Conservation (phyloP, 2,888 invertebrate species). For the Palloptera scutellata region DNA sequence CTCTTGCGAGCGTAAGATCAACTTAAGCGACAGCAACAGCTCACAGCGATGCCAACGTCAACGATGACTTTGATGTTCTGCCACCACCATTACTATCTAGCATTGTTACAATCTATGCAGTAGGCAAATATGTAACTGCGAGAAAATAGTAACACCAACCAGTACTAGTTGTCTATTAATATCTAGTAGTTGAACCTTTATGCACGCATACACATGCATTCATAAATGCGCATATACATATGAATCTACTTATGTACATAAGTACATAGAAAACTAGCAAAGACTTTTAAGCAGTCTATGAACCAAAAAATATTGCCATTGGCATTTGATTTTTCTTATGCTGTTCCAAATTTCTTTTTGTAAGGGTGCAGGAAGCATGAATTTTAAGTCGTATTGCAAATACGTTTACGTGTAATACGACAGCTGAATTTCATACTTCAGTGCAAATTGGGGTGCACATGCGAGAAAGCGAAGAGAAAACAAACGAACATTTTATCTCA, state of each 20-base stretch:
- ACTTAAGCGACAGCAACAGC: not conserved
- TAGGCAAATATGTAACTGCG: not conserved
- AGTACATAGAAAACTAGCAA: not conserved
- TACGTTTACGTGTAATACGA: not conserved
- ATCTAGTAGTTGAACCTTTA: too few species aligned
- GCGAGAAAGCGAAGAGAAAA: too few species aligned
- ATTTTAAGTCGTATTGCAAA: not conserved
- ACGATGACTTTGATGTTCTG: too few species aligned
- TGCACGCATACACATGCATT: too few species aligned
- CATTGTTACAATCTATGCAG: too few species aligned
- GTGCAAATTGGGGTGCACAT: not conserved
- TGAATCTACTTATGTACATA: too few species aligned
- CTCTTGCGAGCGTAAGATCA: slow-evolving; percentile 1
- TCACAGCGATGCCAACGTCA: too few species aligned
- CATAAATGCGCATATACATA: too few species aligned
- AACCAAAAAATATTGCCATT: slow-evolving; percentile 28
- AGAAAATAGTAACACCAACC: not conserved
- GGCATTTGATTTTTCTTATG: slow-evolving; percentile 17
- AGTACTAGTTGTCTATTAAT: too few species aligned
- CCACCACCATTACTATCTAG: too few species aligned
- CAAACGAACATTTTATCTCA: too few species aligned
- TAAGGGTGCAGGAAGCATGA: too few species aligned
- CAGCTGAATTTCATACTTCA: slow-evolving; percentile 10
- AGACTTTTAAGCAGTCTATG: slow-evolving; percentile 18
- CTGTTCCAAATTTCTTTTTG: not conserved